phyloP scores from a whole-genome alignment of 2,888 invertebrate species.

The Dynastes hyllus region DNA sequence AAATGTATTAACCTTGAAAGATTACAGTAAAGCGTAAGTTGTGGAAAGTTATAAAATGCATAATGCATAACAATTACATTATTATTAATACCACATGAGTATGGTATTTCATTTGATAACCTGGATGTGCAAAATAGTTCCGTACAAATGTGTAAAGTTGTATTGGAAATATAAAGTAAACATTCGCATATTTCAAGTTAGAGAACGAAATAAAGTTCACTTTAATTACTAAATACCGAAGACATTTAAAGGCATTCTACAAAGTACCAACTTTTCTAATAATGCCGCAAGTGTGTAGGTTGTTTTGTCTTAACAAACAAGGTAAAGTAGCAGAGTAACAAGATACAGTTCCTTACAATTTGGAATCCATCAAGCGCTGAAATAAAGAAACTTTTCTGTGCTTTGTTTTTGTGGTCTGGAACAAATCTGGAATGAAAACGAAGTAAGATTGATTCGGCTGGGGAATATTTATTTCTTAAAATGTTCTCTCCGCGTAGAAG shows the following conservation, averaged over 20 bases:
- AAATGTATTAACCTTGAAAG: no score
- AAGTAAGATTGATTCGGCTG: slow-evolving; percentile 4
- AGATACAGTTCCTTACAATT: slow-evolving; percentile 39
- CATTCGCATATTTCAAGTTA: background rate
- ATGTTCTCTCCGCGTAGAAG: no score
- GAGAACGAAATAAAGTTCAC: slow-evolving; percentile 15
- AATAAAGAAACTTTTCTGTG: slow-evolving; percentile 34
- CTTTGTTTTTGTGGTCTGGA: slow-evolving; percentile 21
- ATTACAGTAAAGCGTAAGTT: no score
- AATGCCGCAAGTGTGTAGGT: slow-evolving; percentile 27
- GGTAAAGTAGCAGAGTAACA: slow-evolving; percentile 31
- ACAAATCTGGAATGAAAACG: background rate
- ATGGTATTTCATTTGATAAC: no score
- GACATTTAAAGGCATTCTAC: slow-evolving; percentile 28
- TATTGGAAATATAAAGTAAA: background rate
- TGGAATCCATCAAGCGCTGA: slow-evolving; percentile 31
- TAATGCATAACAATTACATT: no score
- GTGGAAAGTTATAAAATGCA: no score
- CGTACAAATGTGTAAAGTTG: background rate
- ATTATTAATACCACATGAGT: no score
- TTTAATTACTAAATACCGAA: slow-evolving; percentile 44
- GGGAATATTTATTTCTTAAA: background rate
- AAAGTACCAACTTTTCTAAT: slow-evolving; percentile 46
- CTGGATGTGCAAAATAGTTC: background rate
- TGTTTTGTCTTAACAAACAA: slow-evolving; percentile 39